Evolutionary conservation across 2,113 vertebrate species (phyloP).

Genomic region (Scalopus aquaticus): DNA sequence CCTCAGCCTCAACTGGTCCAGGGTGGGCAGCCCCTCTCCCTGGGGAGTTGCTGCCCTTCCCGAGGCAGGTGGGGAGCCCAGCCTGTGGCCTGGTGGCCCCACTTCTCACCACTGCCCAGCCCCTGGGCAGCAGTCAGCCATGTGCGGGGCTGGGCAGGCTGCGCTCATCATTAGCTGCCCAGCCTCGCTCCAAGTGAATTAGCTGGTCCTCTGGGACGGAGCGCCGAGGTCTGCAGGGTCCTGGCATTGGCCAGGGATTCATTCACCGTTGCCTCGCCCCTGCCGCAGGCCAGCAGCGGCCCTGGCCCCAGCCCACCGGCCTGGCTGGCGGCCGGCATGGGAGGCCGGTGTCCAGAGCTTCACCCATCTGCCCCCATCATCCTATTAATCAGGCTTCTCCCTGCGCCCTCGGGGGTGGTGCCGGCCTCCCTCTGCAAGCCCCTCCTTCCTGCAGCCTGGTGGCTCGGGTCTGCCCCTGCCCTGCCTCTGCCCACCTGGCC

Average conservation of each 20-base stretch:
- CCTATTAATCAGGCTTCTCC: not conserved
- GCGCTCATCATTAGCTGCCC: not conserved
- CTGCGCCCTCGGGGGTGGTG: accelerated
- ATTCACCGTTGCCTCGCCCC: constrained; percentile 12
- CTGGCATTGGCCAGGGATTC: constrained; percentile 61
- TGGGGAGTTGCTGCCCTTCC: not conserved
- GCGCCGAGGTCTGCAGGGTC: constrained; percentile 73
- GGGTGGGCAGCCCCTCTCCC: not conserved
- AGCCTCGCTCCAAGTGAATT: constrained; percentile 54
- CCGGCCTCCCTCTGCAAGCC: not conserved
- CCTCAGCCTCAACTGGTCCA: not conserved
- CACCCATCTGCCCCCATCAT: constrained; percentile 34
- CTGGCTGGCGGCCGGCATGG: not conserved
- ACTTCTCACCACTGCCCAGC: not conserved
- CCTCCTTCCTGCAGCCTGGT: not conserved
- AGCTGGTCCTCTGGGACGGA: constrained; percentile 25
- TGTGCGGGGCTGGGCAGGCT: not conserved
- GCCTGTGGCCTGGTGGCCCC: not conserved
- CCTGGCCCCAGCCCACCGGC: constrained; percentile 4
- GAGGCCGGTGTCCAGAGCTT: not conserved
- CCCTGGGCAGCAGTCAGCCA: not conserved
- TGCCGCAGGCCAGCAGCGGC: not conserved
- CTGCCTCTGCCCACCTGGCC: not conserved
- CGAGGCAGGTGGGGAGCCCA: not conserved
- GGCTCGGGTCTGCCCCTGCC: not conserved